Evolutionary conservation across 2,888 invertebrate genomes (phyloP), one percentile per base, ranked within the genome.

Genomic region (Microplitis deprimator): DNA sequence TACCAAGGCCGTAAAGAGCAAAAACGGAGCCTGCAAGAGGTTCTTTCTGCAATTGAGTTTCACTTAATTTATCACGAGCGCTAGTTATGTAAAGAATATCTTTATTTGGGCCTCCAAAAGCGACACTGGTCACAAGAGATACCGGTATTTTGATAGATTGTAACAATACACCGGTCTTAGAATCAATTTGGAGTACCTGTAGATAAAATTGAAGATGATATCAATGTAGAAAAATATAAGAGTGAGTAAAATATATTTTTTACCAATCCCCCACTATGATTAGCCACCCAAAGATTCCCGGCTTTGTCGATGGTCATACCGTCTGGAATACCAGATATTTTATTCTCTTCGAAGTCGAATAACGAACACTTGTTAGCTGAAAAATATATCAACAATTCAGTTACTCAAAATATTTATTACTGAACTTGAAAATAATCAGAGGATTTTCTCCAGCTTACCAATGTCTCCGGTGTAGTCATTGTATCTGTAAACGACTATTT

Each of bases 231-330:
- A 29, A 29, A 29, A 29, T 4, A 29, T 29, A 29, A 29, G 29
- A 2, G 29, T 29, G 29, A 29, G 29, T 29, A 29, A 50, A 50
- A 50, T 4, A 50, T 50, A 10, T 13, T 64, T 68, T 67, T 90
- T 89, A 96, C 93, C 87, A 93, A 91, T 79, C 92, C 92, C 10
- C 94, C 95, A 77, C 91, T 91, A 85, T 90, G 93, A 75, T 93
- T 89, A 2, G 94, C 94, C 7, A 96, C 92, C 96, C 96, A 96
- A 17, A 96, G 90, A 86, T 96, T 95, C 50, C 93, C 96, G 75
- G 94, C 92, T 3, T 90, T 91, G 85, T 96, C 96, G 72, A 96
- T 95, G 0, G 96, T 95, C 95, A 96, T 96, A 7, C 94, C 94
- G 87, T 94, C 94, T 0, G 94, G 94, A 13, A 90, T 80, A 2